Percentiles rank a stretch among this genome's conserved stretches.
Conservation (phyloP, 2,113 vertebrate genomes). For the Toxotes jaculatrix region DNA sequence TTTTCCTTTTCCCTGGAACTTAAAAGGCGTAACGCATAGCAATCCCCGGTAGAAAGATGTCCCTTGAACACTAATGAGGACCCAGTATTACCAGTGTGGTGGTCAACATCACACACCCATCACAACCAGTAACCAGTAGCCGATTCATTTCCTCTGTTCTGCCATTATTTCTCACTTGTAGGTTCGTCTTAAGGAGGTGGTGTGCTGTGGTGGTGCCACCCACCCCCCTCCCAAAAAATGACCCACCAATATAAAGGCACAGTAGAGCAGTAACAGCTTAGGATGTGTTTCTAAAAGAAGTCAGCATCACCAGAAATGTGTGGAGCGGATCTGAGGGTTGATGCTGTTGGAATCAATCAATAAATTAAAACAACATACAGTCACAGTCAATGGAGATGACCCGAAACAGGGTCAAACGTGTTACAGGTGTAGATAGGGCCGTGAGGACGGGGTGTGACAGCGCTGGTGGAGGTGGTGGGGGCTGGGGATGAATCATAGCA, state of each 20-base stretch:
- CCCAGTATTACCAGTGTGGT: slow-evolving; percentile 16
- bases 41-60: neutral
- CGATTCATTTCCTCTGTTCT: slow-evolving; percentile 15
- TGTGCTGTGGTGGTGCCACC: slow-evolving; percentile 1
- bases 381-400: slow-evolving; percentile 48
- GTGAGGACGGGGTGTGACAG: slow-evolving; percentile 75
- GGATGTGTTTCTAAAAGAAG: slow-evolving; percentile 7
- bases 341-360: slow-evolving; percentile 17
- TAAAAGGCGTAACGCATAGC: slow-evolving; percentile 14
- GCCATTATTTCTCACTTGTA: slow-evolving; percentile 4
- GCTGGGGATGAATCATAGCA: slow-evolving; percentile 76
- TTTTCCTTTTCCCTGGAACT: slow-evolving; percentile 47
- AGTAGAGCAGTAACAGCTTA: neutral
- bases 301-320: neutral
- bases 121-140: slow-evolving; percentile 2
- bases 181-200: neutral
- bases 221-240: neutral
- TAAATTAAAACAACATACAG: slow-evolving; percentile 28
- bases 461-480: slow-evolving; percentile 2
- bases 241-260: neutral
- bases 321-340: neutral
- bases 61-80: slow-evolving; percentile 20
- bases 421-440: slow-evolving; percentile 74
- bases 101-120: slow-evolving; percentile 26
- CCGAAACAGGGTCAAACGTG: slow-evolving; percentile 72